Percentiles rank a stretch among this genome's conserved stretches.
Evolutionary conservation across 2,797 vertebrate species (phyloP).

Genomic region (Acanthopagrus latus): DNA sequence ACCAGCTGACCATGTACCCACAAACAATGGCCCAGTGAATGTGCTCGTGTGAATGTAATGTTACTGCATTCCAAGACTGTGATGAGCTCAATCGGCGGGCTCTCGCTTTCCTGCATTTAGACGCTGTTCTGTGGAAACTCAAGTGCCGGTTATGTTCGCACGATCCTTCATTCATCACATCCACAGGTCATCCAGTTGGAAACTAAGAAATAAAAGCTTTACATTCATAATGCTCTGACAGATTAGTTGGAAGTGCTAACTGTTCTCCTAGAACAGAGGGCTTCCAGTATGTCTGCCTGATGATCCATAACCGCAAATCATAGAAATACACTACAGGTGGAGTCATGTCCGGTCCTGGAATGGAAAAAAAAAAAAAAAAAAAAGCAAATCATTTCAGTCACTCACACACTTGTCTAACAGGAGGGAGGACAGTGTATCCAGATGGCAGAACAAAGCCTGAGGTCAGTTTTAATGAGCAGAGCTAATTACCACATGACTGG

Average conservation of each 20-base stretch:
- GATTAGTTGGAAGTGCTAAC: neutral
- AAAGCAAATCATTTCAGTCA: constrained; percentile 19
- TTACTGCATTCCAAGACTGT: constrained; percentile 50
- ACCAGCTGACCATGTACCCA: constrained; percentile 16
- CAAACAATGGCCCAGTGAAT: constrained; percentile 44
- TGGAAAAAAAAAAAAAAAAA: too few relatives aligned
- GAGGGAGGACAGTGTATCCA: constrained; percentile 67
- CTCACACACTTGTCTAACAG: constrained; percentile 41
- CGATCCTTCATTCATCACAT: constrained; percentile 15
- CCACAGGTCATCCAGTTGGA: neutral
- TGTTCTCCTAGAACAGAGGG: constrained; percentile 11
- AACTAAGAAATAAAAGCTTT: constrained; percentile 1
- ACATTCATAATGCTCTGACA: neutral
- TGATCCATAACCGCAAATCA: neutral
- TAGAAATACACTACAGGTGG: neutral
- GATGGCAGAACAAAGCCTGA: constrained; percentile 78
- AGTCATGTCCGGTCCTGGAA: constrained; percentile 5
- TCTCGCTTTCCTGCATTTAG: neutral
- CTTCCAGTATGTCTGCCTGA: neutral
- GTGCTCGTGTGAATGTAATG: neutral
- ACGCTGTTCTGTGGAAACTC: constrained; percentile 23
- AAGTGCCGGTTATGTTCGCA: constrained; percentile 21
- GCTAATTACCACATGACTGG: constrained; percentile 75
- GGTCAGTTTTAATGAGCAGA: constrained; percentile 75
- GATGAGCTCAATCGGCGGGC: neutral